A percentile compares a stretch with the other conserved stretches of the same genome.
Conservation (phyloP, 2,888 invertebrate species). For the Ennomos quercinarius region DNA sequence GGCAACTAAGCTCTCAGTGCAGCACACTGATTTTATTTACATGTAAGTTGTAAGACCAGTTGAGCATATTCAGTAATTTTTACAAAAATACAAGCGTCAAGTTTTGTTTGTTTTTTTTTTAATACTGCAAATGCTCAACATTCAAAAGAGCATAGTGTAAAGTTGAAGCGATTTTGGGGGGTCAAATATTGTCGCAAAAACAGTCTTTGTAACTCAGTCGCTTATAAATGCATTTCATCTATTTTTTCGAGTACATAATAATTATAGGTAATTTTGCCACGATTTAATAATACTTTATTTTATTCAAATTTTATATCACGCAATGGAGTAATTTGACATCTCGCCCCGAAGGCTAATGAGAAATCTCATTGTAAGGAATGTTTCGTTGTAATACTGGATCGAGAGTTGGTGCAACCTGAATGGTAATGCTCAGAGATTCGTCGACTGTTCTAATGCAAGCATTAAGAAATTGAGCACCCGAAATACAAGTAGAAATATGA, state of each 20-base stretch:
- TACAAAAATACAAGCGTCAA: conserved; percentile 11
- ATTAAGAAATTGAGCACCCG: conserved; percentile 43
- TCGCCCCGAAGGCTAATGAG: conserved; percentile 57
- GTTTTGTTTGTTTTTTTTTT: background rate
- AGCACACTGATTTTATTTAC: conserved; percentile 78
- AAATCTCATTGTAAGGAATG: conserved; percentile 80
- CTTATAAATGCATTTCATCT: conserved; percentile 64
- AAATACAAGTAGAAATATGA: conserved; percentile 34
- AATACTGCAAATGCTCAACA: conserved; percentile 21
- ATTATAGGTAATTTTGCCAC: conserved; percentile 69
- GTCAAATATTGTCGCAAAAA: conserved; percentile 68
- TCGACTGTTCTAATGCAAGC: conserved; percentile 39
- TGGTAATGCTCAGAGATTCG: conserved; percentile 39
- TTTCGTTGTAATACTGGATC: conserved; percentile 77
- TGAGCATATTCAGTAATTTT: conserved; percentile 31
- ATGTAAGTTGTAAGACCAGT: conserved; percentile 44
- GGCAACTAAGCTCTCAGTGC: conserved; percentile 83
- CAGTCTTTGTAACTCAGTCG: conserved; percentile 75
- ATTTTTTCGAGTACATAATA: conserved; percentile 41
- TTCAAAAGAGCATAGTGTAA: conserved; percentile 15
- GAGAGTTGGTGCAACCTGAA: conserved; percentile 12
- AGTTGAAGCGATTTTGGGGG: conserved; percentile 18
- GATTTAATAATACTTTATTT: conserved; percentile 74
- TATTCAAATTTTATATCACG: conserved; percentile 72
- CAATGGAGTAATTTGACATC: conserved; percentile 69